Evolutionary conservation across 2,888 invertebrate species (phyloP).

Genomic region (Eurytoma adleriae): DNA sequence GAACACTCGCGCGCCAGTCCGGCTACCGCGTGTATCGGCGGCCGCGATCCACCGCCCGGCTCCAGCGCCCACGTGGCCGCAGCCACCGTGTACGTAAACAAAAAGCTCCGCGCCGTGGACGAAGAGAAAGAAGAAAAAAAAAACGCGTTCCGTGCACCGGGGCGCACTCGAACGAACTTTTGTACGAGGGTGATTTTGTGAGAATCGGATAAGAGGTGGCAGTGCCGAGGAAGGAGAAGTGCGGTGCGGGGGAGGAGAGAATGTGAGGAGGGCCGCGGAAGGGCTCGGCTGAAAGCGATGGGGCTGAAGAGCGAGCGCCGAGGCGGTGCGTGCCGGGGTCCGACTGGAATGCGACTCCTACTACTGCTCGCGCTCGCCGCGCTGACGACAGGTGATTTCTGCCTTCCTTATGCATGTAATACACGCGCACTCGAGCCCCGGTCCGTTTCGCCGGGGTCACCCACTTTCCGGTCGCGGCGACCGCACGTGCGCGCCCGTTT

Average conservation of each 20-base stretch:
- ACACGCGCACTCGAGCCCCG: background rate
- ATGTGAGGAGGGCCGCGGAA: slow-evolving; percentile 18
- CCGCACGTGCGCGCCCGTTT: background rate
- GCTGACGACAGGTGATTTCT: slow-evolving; percentile 69
- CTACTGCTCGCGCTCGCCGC: slow-evolving; percentile 64
- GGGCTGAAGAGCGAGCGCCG: slow-evolving; percentile 58
- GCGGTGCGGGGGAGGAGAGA: background rate
- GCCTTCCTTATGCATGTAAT: no score
- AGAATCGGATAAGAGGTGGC: background rate
- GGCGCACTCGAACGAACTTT: no score
- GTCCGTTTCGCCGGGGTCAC: background rate
- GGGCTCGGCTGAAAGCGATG: slow-evolving; percentile 33
- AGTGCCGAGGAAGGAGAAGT: slow-evolving; percentile 1
- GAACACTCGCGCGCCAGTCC: slow-evolving; percentile 13
- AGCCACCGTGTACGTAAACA: background rate
- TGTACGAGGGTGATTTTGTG: background rate
- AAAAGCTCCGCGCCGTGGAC: no score
- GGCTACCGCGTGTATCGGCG: slow-evolving; percentile 14
- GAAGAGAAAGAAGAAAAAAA: background rate
- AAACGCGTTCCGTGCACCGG: background rate
- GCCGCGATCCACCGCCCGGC: background rate
- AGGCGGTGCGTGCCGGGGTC: slow-evolving; percentile 65
- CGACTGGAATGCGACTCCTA: slow-evolving; percentile 69
- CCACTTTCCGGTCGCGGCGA: background rate
- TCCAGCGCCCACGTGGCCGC: background rate